phyloP scores from a whole-genome alignment of 1,140 invertebrate genomes.

The Diachasmimorpha longicaudata region DNA sequence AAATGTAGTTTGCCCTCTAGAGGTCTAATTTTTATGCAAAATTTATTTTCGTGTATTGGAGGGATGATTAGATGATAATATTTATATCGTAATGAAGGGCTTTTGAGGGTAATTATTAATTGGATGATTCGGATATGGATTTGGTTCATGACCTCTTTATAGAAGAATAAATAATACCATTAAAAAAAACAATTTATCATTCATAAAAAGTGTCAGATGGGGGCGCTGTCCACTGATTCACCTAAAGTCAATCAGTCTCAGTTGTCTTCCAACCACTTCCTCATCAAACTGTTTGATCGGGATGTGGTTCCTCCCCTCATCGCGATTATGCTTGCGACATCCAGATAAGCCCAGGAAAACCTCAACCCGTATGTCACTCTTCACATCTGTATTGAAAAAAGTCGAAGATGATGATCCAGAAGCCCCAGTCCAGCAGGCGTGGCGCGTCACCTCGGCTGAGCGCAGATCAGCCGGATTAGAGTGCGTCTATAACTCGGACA shows the following conservation, averaged over 20 bases:
- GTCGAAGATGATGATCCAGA: constrained; percentile 4
- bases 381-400: not conserved
- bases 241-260: not conserved
- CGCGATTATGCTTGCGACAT: not conserved
- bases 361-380: not conserved
- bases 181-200: no score
- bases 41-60: no score
- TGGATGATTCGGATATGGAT: no score
- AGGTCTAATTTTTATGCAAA: no score
- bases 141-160: no score
- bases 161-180: no score
- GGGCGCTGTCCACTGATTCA: no score
- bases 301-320: not conserved
- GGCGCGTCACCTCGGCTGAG: constrained; percentile 33
- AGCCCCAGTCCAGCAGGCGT: not conserved
- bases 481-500: constrained; percentile 7
- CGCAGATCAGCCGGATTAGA: constrained; percentile 45
- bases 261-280: not conserved
- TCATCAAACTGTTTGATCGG: not conserved
- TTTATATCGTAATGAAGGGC: no score
- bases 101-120: no score
- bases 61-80: no score
- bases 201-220: no score
- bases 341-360: not conserved
- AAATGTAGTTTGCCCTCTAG: no score